phyloP scores from a whole-genome alignment of 2,888 invertebrate genomes.

The Plusia festucae region DNA sequence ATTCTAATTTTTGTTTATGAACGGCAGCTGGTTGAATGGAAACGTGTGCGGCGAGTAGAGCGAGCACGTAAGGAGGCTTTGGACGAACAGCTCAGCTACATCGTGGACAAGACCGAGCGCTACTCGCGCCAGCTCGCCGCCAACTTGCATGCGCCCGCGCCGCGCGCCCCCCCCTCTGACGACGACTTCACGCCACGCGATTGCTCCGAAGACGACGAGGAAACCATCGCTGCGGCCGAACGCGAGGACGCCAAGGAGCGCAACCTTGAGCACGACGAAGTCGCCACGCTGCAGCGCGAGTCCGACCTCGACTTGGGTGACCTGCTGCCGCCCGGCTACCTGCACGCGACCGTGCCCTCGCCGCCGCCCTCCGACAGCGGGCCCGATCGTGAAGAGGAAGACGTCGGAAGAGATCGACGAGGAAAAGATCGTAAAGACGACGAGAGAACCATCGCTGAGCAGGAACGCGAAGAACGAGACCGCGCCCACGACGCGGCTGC shows the following conservation, averaged over 20 bases:
- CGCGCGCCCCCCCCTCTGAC: slow-evolving; percentile 72
- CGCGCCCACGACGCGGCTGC: slow-evolving; percentile 87
- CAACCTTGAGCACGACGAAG: slow-evolving; percentile 91
- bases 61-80: slow-evolving; percentile 98
- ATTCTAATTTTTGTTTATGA: not conserved
- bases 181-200: slow-evolving; percentile 95
- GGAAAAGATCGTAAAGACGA: too few species aligned
- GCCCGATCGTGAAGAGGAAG: slow-evolving; percentile 91
- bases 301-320: slow-evolving; percentile 97
- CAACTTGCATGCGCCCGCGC: slow-evolving; percentile 89
- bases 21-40: slow-evolving; percentile 95
- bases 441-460: slow-evolving; percentile 81
- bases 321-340: slow-evolving; percentile 95
- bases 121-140: slow-evolving; percentile 97
- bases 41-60: slow-evolving; percentile 97
- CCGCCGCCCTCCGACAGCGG: slow-evolving; percentile 93
- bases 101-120: slow-evolving; percentile 99
- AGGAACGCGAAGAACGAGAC: slow-evolving; percentile 90
- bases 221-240: slow-evolving; percentile 97
- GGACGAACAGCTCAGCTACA: slow-evolving; percentile 98
- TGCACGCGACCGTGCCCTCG: slow-evolving; percentile 89
- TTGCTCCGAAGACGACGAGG: slow-evolving; percentile 96
- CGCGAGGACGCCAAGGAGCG: slow-evolving; percentile 90
- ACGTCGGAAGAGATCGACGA: too few species aligned
- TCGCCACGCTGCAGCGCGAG: slow-evolving; percentile 96